phyloP scores from a whole-genome alignment of 2,888 invertebrate genomes.

The Cryptosula pallasiana region DNA sequence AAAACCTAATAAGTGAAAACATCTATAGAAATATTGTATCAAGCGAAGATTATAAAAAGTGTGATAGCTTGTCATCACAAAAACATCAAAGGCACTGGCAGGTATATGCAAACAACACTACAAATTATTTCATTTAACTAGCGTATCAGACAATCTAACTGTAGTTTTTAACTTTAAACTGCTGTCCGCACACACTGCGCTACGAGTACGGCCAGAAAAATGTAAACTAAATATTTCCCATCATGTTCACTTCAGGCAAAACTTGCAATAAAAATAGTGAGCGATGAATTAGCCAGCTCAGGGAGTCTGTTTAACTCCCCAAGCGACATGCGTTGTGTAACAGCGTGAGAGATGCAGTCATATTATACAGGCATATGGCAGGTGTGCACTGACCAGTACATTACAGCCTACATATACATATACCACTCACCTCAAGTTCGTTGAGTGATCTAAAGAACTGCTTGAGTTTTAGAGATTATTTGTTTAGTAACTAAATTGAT shows the following conservation, averaged over 20 bases:
- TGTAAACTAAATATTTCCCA: no score
- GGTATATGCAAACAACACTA: slow-evolving; percentile 6
- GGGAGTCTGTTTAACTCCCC: not conserved
- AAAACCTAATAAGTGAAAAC: slow-evolving; percentile 18
- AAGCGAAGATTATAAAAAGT: slow-evolving; percentile 14
- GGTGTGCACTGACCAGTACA: no score
- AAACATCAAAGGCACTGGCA: not conserved
- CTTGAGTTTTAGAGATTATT: no score
- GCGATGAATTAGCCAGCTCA: not conserved
- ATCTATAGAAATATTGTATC: not conserved
- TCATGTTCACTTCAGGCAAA: no score
- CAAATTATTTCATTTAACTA: slow-evolving; percentile 8
- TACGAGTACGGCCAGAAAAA: no score
- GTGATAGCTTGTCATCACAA: slow-evolving; percentile 13
- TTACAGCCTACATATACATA: no score
- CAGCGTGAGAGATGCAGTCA: not conserved
- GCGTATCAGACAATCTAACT: not conserved
- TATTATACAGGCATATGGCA: no score
- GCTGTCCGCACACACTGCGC: not conserved
- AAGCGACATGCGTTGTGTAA: not conserved
- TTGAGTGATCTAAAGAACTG: no score
- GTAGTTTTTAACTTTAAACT: slow-evolving; percentile 8
- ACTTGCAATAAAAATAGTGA: no score
- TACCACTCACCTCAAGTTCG: no score
- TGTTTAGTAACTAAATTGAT: no score